Base-by-base conservation (phyloP, 2,888 invertebrate genomes). In the Synanthedon tipuliformis region DNA sequence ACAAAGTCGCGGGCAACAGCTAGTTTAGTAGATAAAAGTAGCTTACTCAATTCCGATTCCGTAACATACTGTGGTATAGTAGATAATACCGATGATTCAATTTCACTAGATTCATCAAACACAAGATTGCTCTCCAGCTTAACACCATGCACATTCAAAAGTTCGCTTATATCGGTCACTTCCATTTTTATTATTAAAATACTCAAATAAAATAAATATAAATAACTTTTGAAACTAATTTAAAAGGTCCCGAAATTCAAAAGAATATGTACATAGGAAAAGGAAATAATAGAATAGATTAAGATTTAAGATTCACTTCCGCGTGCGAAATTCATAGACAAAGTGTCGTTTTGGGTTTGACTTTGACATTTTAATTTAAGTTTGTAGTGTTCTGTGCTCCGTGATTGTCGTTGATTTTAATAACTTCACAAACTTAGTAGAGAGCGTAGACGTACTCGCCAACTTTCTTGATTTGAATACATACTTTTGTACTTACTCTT, bases 211-310 rank as follows among this genome's bases (percentile, higher is more conserved):
- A 34, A 34, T 10, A 0, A 34, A 34, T 34, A 15, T 45, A 45
- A 4, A 13, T 45, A 15, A 13, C 15, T 11, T 12, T 45, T 45
- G n/a, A 45, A n/a, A 45, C 45, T 13, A 45, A 45, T 45, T 7
- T n/a, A 15, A 45, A 45, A 45, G 45, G n/a, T n/a, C 15, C 13
- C 45, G 15, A 13, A 45, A 45, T 45, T 45, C 45, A 79, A 75
- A 79, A 77, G 77, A 76, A 79, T n/a, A n/a, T n/a, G n/a, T n/a
- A n/a, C n/a, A n/a, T 76, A 80, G 81, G 81, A 82, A 81, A 83
- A 75, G 73, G 72, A 70, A 75, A 71, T 68, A 65, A 68, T 56
- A 10, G 12, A 23, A 10, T 27, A 5, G 64, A 60, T 56, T 60
- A 62, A 12, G 51, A 62, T 60, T 56, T 60, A 62, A 12, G 51